Conservation (phyloP, 2,888 invertebrate species). For the Choreutis nemorana region DNA sequence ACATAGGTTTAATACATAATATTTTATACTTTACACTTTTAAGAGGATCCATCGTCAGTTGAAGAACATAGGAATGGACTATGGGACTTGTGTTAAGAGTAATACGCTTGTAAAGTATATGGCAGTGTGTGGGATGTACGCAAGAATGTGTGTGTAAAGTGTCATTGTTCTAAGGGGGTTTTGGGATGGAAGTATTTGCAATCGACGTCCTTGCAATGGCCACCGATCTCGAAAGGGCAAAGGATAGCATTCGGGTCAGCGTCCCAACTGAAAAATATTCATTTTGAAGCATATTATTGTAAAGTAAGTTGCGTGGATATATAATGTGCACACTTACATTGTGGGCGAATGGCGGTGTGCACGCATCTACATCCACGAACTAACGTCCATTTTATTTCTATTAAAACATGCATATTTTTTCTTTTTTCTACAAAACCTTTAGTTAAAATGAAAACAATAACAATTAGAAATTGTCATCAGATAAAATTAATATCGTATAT, state of each 20-base stretch:
- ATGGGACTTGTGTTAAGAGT: conserved; percentile 8
- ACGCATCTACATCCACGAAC: conserved; percentile 32
- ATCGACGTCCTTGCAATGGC: conserved; percentile 56
- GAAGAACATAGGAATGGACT: conserved; percentile 7
- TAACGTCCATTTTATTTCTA: conserved; percentile 4
- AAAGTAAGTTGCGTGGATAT: conserved; percentile 21
- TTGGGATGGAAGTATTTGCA: conserved; percentile 59
- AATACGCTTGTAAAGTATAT: conserved; percentile 16
- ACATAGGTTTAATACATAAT: no score
- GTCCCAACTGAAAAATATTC: conserved; percentile 42
- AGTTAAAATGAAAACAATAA: conserved; percentile 14
- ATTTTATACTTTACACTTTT: conserved; percentile 57
- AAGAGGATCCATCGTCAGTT: conserved; percentile 16
- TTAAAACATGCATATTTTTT: conserved; percentile 23
- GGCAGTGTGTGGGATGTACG: conserved; percentile 18
- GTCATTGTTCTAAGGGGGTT: conserved; percentile 31
- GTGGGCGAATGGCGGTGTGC: conserved; percentile 29
- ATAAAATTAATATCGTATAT: no score
- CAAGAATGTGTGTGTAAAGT: conserved; percentile 17
- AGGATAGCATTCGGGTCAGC: conserved; percentile 57
- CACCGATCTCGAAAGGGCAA: conserved; percentile 58
- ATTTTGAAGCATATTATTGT: conserved; percentile 4
- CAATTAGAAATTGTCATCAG: not conserved
- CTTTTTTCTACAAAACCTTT: conserved; percentile 24
- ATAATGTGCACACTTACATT: conserved; percentile 45